Conservation (phyloP, 2,888 invertebrate species). For the Eupithecia subumbrata region DNA sequence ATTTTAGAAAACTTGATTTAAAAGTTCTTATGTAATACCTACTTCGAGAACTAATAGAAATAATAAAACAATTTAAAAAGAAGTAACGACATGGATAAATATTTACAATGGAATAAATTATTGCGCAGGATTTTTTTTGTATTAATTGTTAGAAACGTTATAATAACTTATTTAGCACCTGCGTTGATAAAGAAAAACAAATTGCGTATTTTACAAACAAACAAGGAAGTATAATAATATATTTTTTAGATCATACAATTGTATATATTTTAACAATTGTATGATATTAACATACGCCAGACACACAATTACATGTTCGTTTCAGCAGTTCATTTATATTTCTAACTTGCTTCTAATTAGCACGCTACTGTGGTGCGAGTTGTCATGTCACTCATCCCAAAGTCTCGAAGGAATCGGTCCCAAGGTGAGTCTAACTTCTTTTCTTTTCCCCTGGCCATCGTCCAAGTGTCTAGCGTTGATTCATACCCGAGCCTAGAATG, state of each 20-base stretch:
- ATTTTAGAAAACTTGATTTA: neutral
- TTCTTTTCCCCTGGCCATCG: constrained; percentile 59
- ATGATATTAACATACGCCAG: neutral
- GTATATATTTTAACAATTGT: too few species aligned
- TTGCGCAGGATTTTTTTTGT: neutral
- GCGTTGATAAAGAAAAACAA: neutral
- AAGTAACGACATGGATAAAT: neutral
- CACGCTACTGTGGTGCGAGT: constrained; percentile 22
- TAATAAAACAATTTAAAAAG: neutral
- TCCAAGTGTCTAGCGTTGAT: constrained; percentile 68
- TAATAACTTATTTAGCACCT: neutral
- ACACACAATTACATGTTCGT: constrained; percentile 28
- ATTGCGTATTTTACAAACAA: neutral
- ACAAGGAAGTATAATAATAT: neutral
- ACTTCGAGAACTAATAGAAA: neutral
- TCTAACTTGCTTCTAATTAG: constrained; percentile 38
- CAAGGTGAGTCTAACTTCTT: constrained; percentile 53
- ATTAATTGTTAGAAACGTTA: neutral
- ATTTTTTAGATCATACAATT: too few species aligned
- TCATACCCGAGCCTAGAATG: constrained; percentile 52
- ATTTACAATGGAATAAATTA: neutral
- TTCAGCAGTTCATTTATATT: constrained; percentile 42
- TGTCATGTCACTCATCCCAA: constrained; percentile 38
- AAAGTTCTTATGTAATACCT: neutral
- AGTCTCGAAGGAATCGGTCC: constrained; percentile 47